A percentile compares a stretch with the other conserved stretches of the same genome.
These are phyloP conservation scores for Ectemnius cavifrons DNA, from an alignment of 2,888 invertebrate species.

Conservation along the genomic window DNA sequence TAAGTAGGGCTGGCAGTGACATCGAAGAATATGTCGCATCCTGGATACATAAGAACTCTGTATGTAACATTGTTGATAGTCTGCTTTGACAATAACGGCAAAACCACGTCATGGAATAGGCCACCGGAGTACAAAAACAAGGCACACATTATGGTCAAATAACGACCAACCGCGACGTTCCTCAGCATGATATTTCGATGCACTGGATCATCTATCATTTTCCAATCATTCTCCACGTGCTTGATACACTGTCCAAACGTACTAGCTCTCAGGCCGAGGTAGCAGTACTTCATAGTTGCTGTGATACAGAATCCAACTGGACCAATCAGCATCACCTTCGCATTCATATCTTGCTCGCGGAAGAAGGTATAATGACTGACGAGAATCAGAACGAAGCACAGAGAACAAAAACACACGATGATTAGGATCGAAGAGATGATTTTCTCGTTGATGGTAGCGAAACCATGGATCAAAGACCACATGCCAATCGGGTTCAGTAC, in stretches of 20 bases:
- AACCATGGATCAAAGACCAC: slow-evolving; percentile 50
- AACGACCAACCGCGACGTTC: slow-evolving; percentile 51
- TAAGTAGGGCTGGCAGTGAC: slow-evolving; percentile 51
- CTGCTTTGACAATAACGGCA: slow-evolving; percentile 19
- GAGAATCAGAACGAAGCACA: slow-evolving; percentile 35
- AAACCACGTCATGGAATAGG: slow-evolving; percentile 38
- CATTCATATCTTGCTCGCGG: slow-evolving; percentile 25
- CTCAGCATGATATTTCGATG: slow-evolving; percentile 45
- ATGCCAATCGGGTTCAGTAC: slow-evolving; percentile 63
- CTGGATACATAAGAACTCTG: slow-evolving; percentile 52
- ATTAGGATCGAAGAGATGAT: too few species aligned
- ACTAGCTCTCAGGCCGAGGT: slow-evolving; percentile 19
- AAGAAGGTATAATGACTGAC: slow-evolving; percentile 29
- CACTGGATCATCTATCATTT: background rate
- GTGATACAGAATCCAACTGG: slow-evolving; percentile 49
- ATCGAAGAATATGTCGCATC: slow-evolving; percentile 44
- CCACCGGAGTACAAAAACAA: slow-evolving; percentile 50
- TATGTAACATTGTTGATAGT: slow-evolving; percentile 42
- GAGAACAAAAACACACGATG: too few species aligned
- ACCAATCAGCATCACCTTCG: slow-evolving; percentile 55
- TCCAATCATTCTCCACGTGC: slow-evolving; percentile 60
- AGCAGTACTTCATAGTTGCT: slow-evolving; percentile 47
- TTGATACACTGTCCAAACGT: slow-evolving; percentile 51
- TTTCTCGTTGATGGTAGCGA: slow-evolving; percentile 10
- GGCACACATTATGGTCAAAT: slow-evolving; percentile 46